Evolutionary conservation across 2,113 vertebrate species (phyloP).

Genomic region (Bucco capensis): DNA sequence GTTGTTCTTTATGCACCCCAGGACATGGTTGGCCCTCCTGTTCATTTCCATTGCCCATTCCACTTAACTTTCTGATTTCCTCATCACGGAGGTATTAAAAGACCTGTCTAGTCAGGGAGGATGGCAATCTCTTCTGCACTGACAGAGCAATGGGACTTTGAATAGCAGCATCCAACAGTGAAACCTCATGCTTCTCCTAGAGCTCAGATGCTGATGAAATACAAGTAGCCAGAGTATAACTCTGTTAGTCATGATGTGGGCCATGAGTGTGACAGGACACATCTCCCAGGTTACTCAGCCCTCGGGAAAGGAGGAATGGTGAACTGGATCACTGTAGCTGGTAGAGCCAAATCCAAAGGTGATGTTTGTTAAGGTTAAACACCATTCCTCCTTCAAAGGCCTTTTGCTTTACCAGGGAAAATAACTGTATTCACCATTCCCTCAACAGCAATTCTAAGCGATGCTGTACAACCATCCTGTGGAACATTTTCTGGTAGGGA

Average conservation of each 20-base stretch:
- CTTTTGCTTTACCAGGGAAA: neutral
- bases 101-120: neutral
- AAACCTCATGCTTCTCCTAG: neutral
- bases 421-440: neutral
- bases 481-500: neutral
- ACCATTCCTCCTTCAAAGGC: accelerated
- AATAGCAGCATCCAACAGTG: neutral
- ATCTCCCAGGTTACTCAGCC: neutral
- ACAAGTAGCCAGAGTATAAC: neutral
- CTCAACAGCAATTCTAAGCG: neutral
- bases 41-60: neutral
- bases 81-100: neutral
- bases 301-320: neutral
- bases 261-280: neutral
- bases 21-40: too few species aligned
- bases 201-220: neutral
- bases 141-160: neutral
- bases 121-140: neutral
- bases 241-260: neutral
- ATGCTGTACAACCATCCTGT: neutral
- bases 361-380: neutral
- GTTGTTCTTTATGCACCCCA: too few species aligned
- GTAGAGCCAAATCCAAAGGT: neutral
- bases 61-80: neutral
- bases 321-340: neutral